A percentile compares a stretch with the other conserved stretches of the same genome.
Evolutionary conservation across 2,797 vertebrate genomes (phyloP).

Genomic region (Nyctalus aviator): DNA sequence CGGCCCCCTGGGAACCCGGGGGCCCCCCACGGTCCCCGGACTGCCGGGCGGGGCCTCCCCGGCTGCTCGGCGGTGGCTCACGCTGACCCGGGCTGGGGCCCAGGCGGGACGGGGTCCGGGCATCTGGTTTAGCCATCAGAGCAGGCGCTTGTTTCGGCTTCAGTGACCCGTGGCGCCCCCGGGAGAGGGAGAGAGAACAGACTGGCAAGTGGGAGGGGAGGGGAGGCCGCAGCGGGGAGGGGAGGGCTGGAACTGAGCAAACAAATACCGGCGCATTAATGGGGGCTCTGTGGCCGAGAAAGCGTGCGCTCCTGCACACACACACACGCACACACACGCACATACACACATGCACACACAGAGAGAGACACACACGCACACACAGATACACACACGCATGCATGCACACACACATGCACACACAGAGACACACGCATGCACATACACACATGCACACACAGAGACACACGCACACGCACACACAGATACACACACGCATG

Average conservation of each 20-base stretch:
- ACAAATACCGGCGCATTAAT: neutral
- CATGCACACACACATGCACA: no score
- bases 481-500: no score
- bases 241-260: conserved; percentile 39
- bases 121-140: conserved; percentile 80
- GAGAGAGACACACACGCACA: no score
- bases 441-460: no score
- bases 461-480: no score
- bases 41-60: neutral
- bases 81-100: conserved; percentile 26
- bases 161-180: conserved; percentile 79
- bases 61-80: neutral
- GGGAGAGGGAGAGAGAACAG: conserved; percentile 41
- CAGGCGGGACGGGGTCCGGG: conserved; percentile 54
- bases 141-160: conserved; percentile 68
- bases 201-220: conserved; percentile 28
- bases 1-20: conserved; percentile 41
- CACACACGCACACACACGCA: neutral
- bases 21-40: conserved; percentile 70
- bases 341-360: neutral
- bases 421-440: no score
- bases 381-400: no score
- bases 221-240: neutral
- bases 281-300: neutral
- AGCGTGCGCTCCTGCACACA: rapidly evolving